These are phyloP conservation scores for Leucoraja erinaceus DNA, from an alignment of 2,113 vertebrate genomes.

Conservation along the genomic window DNA sequence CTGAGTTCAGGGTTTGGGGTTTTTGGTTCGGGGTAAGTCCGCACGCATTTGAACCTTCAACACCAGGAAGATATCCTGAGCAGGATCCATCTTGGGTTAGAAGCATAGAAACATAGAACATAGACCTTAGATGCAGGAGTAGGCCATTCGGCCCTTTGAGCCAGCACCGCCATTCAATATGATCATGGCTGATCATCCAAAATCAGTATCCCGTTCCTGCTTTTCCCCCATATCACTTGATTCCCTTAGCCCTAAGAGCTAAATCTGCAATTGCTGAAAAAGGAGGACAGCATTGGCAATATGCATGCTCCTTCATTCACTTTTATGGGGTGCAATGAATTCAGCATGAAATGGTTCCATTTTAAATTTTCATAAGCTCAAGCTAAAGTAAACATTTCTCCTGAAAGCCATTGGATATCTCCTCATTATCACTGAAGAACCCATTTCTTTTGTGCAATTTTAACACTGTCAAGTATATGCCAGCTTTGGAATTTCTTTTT, in stretches of 20 bases:
- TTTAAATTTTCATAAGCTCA: constrained; percentile 4
- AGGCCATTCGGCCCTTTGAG: too few relatives aligned
- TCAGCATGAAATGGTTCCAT: background rate
- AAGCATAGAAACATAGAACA: too few relatives aligned
- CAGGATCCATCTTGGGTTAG: background rate
- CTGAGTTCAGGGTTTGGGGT: background rate
- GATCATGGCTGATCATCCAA: too few relatives aligned
- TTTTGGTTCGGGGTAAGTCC: background rate
- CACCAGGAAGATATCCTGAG: background rate
- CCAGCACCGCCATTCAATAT: too few relatives aligned
- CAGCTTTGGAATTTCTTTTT: background rate
- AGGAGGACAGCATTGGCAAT: too few relatives aligned
- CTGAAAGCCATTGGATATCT: too few relatives aligned
- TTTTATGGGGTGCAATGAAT: background rate
- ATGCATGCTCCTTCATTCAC: background rate
- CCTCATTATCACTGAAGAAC: background rate
- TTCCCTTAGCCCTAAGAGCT: too few relatives aligned
- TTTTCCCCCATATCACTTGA: too few relatives aligned
- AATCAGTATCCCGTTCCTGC: too few relatives aligned
- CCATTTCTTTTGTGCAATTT: background rate
- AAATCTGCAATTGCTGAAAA: background rate
- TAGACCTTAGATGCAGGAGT: too few relatives aligned
- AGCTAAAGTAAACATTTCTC: background rate
- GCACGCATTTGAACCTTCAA: background rate
- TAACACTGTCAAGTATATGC: background rate